Base-by-base conservation (phyloP, 2,113 vertebrate genomes). In the Cinclus cinclus region DNA sequence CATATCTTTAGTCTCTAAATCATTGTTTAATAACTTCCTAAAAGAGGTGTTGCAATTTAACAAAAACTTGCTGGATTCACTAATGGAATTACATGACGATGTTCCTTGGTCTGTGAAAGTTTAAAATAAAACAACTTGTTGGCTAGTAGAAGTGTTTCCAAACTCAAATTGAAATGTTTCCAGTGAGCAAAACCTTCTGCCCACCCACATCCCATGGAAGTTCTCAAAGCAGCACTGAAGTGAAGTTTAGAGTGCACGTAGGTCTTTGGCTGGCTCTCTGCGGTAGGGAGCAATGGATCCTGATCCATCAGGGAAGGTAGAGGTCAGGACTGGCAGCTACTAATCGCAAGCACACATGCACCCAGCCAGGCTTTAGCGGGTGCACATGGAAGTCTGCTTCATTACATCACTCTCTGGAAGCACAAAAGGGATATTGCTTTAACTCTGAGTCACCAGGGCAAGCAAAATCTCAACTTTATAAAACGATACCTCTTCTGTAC, bases 91-190 rank as follows among this genome's bases (percentile, higher is more conserved):
- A 20, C 41, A 30, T 53, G 50, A 60, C 10, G 7, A 46, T 53
- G n/a, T 74, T 92, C 49, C 55, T 79, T 5, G 12, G 41, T 62
- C 76, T 94, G 68, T 65, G 65, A 96, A 85, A 76, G 41, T 63
- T 83, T 83, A 50, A 76, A 73, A 90, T 50, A 88, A 92, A 90
- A 70, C 75, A 62, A 20, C 56, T 81, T 33, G 12, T 31, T 88
- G 50, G 85, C 71, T 80, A 53, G 41, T 46, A 70, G 55, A 92
- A 95, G 37, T 80, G 35, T 86, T 96, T 94, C 88, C 79, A 80
- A 93, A 89, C 37, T 67, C 63, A 88, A 80, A 85, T 75, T 70
- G 56, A 82, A 78, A 80, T 69, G 18, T 73, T 94, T 91, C 67
- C 83, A 94, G n/a, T 25, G 46, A 88, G 27, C 4, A 2, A 67